phyloP scores from a whole-genome alignment of 2,888 invertebrate species.

The Rhamphomyia laevipes region DNA sequence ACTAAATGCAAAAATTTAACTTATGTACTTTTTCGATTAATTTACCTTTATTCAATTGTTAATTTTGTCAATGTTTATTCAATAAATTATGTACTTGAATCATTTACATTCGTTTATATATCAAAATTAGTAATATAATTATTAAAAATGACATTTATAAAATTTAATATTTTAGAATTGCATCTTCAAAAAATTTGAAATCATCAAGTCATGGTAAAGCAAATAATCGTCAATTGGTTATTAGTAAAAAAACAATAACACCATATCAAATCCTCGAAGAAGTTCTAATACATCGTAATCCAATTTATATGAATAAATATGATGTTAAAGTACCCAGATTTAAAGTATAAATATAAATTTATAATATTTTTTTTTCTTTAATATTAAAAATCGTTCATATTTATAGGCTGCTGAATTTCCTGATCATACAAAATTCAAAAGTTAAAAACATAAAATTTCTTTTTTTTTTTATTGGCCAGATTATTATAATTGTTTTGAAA shows the following conservation, averaged over 20 bases:
- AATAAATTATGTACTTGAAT: too few species aligned
- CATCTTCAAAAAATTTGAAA: conserved; percentile 38
- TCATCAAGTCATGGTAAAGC: conserved; percentile 43
- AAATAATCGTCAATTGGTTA: conserved; percentile 31
- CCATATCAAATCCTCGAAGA: conserved; percentile 24
- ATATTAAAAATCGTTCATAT: background rate
- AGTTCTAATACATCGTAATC: conserved; percentile 25
- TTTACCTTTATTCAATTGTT: too few species aligned
- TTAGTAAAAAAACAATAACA: conserved; percentile 28
- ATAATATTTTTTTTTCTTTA: background rate
- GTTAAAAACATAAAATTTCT: too few species aligned
- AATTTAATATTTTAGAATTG: conserved; percentile 25
- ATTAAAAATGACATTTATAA: background rate
- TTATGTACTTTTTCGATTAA: too few species aligned
- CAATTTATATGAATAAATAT: conserved; percentile 28
- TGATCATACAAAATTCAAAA: background rate
- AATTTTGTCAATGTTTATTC: too few species aligned
- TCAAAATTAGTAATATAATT: too few species aligned
- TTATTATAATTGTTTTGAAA: too few species aligned
- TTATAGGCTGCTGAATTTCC: conserved; percentile 1
- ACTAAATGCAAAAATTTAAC: too few species aligned
- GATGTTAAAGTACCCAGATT: conserved; percentile 31
- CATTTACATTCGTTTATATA: too few species aligned
- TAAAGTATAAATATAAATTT: conserved; percentile 17
- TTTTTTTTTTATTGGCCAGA: too few species aligned